Percentiles rank a stretch among this genome's conserved stretches.
phyloP scores from a whole-genome alignment of 2,113 vertebrate genomes.

The Corythaeola cristata region DNA sequence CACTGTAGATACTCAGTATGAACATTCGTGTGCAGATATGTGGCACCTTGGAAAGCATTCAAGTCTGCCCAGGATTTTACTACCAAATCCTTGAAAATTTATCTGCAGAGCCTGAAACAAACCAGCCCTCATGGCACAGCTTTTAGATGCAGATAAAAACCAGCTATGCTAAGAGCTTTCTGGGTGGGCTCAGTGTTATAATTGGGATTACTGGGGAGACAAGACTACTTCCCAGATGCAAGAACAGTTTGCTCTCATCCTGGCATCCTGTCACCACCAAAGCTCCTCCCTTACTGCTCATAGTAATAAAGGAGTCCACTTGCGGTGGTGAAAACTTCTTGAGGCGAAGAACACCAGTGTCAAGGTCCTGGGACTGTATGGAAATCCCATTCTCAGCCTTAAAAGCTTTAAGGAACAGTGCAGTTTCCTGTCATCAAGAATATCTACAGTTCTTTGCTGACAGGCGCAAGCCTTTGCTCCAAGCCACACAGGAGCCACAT shows the following conservation, averaged over 20 bases:
- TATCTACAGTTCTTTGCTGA: not conserved
- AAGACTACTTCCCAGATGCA: not conserved
- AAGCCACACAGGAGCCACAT: accelerated
- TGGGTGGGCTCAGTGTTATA: not conserved
- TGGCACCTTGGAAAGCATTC: accelerated
- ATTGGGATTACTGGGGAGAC: not conserved
- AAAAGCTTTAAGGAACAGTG: not conserved
- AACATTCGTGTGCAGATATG: not conserved
- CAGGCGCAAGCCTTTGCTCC: not conserved
- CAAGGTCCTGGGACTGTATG: not conserved
- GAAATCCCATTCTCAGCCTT: not conserved
- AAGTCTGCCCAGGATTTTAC: not conserved
- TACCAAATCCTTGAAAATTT: not conserved
- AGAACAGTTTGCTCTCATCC: not conserved
- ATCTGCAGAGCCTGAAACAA: not conserved
- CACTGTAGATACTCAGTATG: not conserved
- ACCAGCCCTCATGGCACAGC: not conserved
- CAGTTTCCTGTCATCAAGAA: not conserved
- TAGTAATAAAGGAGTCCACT: not conserved
- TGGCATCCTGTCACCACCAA: not conserved
- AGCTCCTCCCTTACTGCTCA: not conserved
- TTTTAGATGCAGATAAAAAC: not conserved
- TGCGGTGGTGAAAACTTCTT: not conserved
- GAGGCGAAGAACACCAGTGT: not conserved
- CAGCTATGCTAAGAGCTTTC: not conserved